A percentile compares a stretch with the other conserved stretches of the same genome.
Conservation (phyloP, 2,888 invertebrate species). For the Eupithecia tripunctaria region DNA sequence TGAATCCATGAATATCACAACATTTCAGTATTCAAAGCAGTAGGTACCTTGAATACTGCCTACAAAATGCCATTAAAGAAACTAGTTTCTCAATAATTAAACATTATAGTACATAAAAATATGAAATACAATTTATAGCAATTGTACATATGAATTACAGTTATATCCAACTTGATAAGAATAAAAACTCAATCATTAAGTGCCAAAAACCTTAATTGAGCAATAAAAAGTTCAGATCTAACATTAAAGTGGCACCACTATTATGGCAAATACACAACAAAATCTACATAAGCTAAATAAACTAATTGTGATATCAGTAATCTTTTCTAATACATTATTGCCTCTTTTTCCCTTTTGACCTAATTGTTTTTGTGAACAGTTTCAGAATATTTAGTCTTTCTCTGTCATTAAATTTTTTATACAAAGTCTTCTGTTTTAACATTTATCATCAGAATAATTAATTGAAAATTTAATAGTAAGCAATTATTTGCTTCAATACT, state of each 20-base stretch:
- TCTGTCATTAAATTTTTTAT: neutral
- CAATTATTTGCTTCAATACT: neutral
- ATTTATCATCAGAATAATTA: neutral
- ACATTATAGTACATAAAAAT: neutral
- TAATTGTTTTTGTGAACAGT: neutral
- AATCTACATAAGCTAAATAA: neutral
- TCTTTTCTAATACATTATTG: constrained; percentile 4
- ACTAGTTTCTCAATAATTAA: neutral
- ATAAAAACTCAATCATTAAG: neutral
- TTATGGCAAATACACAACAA: constrained; percentile 33
- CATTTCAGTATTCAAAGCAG: neutral
- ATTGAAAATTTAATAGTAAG: neutral
- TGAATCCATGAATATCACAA: neutral
- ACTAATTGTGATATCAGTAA: neutral
- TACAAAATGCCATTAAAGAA: neutral
- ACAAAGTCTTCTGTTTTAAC: neutral
- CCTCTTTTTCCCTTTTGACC: neutral
- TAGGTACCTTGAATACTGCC: neutral
- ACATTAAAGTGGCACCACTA: constrained; percentile 43
- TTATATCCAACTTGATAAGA: neutral
- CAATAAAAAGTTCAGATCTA: constrained; percentile 40
- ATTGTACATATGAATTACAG: neutral
- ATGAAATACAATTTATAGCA: neutral
- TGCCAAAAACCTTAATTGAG: constrained; percentile 15
- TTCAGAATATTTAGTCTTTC: constrained; percentile 3